These are phyloP conservation scores for Coptodon rendalli DNA, from an alignment of 2,113 vertebrate genomes.

Conservation along the genomic window DNA sequence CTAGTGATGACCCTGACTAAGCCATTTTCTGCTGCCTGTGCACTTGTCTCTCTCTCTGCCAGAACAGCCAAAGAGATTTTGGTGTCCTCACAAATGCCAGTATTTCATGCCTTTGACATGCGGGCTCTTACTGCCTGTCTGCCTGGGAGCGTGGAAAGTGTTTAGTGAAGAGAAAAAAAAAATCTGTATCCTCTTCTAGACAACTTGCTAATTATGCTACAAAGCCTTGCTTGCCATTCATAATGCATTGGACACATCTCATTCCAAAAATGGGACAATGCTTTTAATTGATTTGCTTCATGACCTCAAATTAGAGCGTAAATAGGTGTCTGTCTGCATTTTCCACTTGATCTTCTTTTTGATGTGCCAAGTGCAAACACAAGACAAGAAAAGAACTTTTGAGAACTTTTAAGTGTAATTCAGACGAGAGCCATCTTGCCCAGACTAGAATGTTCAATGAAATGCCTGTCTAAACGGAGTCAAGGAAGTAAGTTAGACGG, in stretches of 20 bases:
- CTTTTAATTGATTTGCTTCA: constrained; percentile 32
- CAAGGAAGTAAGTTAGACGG: neutral
- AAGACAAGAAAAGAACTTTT: neutral
- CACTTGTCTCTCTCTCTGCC: constrained; percentile 31
- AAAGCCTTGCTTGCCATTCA: constrained; percentile 21
- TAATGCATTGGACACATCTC: constrained; percentile 32
- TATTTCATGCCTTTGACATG: constrained; percentile 59
- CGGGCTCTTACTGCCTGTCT: constrained; percentile 40
- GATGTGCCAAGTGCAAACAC: neutral
- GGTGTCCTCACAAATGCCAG: constrained; percentile 50
- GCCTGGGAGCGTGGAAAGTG: constrained; percentile 17
- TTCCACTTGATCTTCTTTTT: constrained; percentile 3
- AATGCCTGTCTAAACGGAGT: neutral
- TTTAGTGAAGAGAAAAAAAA: neutral
- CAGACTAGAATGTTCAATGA: neutral
- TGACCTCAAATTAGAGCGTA: constrained; percentile 17
- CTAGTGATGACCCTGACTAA: constrained; percentile 64
- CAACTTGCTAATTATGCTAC: constrained; percentile 41
- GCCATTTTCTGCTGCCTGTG: constrained; percentile 63
- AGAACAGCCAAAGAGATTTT: constrained; percentile 52
- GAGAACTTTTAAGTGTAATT: neutral
- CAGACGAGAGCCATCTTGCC: neutral
- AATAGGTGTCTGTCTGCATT: constrained; percentile 21
- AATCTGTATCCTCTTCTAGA: constrained; percentile 21
- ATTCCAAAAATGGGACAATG: constrained; percentile 21